phyloP scores from a whole-genome alignment of 2,797 vertebrate species.

The Sebastes matsubarae region DNA sequence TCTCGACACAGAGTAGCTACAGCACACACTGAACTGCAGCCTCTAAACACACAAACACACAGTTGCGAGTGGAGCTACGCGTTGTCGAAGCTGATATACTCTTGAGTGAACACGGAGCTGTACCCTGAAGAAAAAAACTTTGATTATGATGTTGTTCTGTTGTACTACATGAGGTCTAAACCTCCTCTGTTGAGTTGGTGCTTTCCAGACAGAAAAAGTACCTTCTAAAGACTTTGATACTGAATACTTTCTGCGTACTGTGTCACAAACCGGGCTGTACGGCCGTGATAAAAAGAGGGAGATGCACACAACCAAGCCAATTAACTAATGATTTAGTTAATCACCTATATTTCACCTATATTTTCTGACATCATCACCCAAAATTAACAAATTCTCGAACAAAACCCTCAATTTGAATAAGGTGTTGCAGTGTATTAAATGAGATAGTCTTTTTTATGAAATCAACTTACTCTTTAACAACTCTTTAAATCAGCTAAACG shows the following conservation, averaged over 20 bases:
- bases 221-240: not conserved
- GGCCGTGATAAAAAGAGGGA: accelerated
- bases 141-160: slow-evolving; percentile 51
- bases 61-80: slow-evolving; percentile 20
- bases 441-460: no score
- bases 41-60: slow-evolving; percentile 44
- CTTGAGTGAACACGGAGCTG: slow-evolving; percentile 41
- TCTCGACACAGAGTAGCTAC: slow-evolving; percentile 13
- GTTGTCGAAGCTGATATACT: slow-evolving; percentile 39
- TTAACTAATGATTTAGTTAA: not conserved
- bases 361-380: accelerated
- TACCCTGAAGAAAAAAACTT: slow-evolving; percentile 49
- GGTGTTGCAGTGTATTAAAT: no score
- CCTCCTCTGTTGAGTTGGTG: not conserved
- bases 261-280: not conserved
- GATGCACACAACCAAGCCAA: not conserved
- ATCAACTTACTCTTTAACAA: no score
- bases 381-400: no score
- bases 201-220: slow-evolving; percentile 4
- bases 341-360: no score
- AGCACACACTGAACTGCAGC: slow-evolving; percentile 27
- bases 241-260: not conserved
- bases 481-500: accelerated
- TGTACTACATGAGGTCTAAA: slow-evolving; percentile 40
- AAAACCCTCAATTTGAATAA: no score